phyloP scores from a whole-genome alignment of 64 coral and sea anemone species.

The Trachythela sp. region DNA sequence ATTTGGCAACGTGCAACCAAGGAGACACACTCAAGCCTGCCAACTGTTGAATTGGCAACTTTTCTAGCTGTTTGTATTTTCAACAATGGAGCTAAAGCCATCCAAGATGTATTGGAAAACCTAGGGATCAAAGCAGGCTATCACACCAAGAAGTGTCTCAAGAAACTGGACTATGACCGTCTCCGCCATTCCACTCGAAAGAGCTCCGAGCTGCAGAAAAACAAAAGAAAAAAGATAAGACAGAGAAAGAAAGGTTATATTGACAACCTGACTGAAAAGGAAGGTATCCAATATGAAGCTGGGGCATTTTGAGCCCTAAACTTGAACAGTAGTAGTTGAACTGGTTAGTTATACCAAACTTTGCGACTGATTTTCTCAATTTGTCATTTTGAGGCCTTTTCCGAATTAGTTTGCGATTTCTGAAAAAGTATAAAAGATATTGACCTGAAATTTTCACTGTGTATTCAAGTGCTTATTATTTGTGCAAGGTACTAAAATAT shows the following conservation, averaged over 20 bases:
- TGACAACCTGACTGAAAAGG: too few relatives aligned
- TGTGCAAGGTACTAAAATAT: constrained; percentile 43
- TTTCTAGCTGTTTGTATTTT: constrained; percentile 38
- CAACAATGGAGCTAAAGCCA: constrained; percentile 36
- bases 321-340: too few relatives aligned
- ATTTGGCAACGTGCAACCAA: constrained; percentile 58
- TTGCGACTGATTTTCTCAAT: constrained; percentile 44
- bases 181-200: constrained; percentile 40
- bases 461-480: constrained; percentile 17
- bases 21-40: too few relatives aligned
- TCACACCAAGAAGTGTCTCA: constrained; percentile 13
- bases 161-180: constrained; percentile 44
- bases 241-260: constrained; percentile 55
- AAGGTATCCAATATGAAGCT: too few relatives aligned
- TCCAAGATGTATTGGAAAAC: constrained; percentile 22
- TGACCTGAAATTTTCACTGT: constrained; percentile 39
- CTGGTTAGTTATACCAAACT: too few relatives aligned
- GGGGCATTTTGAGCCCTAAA: too few relatives aligned
- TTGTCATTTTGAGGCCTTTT: constrained; percentile 31
- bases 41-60: constrained; percentile 46
- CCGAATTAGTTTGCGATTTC: constrained; percentile 24
- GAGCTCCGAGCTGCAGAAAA: constrained; percentile 35
- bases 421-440: constrained; percentile 30
- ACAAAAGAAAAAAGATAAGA: constrained; percentile 39
- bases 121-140: constrained; percentile 43